Evolutionary conservation across 2,888 invertebrate genomes (phyloP), one percentile per base, ranked within the genome.

Genomic region (Platypus cylindrus): DNA sequence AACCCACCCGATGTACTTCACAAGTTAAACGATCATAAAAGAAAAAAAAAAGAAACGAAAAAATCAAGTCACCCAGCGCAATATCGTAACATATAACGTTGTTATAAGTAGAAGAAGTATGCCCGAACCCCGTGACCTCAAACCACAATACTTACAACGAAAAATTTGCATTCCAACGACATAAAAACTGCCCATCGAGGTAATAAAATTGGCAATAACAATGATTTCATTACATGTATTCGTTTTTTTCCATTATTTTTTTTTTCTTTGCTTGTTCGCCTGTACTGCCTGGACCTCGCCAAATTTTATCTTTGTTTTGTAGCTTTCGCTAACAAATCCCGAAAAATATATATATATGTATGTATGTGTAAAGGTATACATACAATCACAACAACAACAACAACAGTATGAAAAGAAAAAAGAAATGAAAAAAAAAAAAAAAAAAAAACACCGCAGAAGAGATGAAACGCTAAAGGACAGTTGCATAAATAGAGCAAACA

Each of bases 141-240:
- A 38, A 38, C 30, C 34, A 38, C 37, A 38, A 38, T 38, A 38
- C 35, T 34, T 38, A 32, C 38, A 35, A 32, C 38, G 31, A 36
- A 39, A 20, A 39, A 39, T 39, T 39, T 39, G 39, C 36, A 39
- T 36, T 39, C 31, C 34, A 13, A 29, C 43, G 42, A 42, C 46
- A 46, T 43, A 46, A 48, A 44, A 44, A 44, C 40, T 34, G 41
- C 27, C 36, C 44, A 43, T 38, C 40, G 32, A 37, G 36, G 44
- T 40, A 46, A 46, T 49, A 49, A 49, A 49, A 48, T 47, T 47
- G 42, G 41, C 42, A 43, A 40, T 43, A 48, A 48, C 50, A 48
- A 50, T 48, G 48, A 48, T 50, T 50, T 48, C 49, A 45, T 48
- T 48, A 45, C 45, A 39, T 39, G 51, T 48, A 47, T 51, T 49